Base-by-base conservation (phyloP, 1,140 invertebrate genomes). In the Philaenus spumarius region DNA sequence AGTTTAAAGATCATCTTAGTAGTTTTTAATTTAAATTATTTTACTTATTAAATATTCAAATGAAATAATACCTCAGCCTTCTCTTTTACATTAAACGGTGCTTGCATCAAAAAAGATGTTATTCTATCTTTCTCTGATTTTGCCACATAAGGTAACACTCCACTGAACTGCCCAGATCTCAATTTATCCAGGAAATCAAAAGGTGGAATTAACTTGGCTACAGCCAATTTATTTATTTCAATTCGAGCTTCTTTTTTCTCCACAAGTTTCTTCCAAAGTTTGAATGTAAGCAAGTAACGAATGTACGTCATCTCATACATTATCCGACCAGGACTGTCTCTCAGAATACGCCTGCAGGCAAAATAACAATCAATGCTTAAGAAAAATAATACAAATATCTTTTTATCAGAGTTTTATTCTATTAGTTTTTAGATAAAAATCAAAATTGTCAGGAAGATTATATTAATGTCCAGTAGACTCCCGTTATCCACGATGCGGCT, bases 181-280 rank as follows among this genome's bases (percentile, higher is more conserved):
- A 53, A 22, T 39, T 53, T 53, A 19, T 53, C 50, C 2, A 20
- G 6, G 22, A 53, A 53, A 35, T 39, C n/a, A n/a, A 51, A 39
- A 0, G 66, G 64, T n/a, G 59, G 47, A n/a, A 48, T 50, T 11
- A 67, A 30, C 11, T 58, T 58, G 17, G 26, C 15, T 4, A 54
- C 26, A 12, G 66, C 66, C 14, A 59, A 11, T 23, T 55, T 54
- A 51, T 56, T 58, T 22, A 67, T 60, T 9, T 43, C 47, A 17
- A 34, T 52, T 17, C 57, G 55, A 43, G 61, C 55, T 30, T 65
- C 64, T 5, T 42, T 55, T 43, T 40, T 6, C 59, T 48, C 17
- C 54, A 56, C 35, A 15, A 53, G 34, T 14, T 57, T 59, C 24
- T 67, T 67, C 62, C 62, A 67, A 46, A 67, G 48, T 55, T 67